Percentiles rank a stretch among this genome's conserved stretches.
These are phyloP conservation scores for Daphoenositta chrysoptera DNA, from an alignment of 2,113 vertebrate genomes.

Conservation along the genomic window DNA sequence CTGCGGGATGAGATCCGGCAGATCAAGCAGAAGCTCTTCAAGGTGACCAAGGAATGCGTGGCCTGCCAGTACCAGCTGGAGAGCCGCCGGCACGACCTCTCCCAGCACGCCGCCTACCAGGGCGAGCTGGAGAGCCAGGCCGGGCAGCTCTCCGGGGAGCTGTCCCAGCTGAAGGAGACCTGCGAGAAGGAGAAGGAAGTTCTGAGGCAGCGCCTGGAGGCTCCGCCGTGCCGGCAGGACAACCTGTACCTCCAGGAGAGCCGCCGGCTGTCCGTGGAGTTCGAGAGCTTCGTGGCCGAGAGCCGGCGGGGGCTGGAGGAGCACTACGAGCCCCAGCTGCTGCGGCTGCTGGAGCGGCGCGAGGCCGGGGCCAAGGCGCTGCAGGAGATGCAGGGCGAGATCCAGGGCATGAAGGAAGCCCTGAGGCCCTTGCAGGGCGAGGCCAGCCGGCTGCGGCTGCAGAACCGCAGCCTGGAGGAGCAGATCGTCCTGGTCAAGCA, in stretches of 20 bases:
- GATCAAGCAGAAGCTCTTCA: conserved; percentile 84
- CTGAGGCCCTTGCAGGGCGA: conserved; percentile 82
- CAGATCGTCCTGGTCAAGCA: conserved; percentile 78
- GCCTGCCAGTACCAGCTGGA: conserved; percentile 82
- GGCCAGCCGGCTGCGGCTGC: conserved; percentile 75
- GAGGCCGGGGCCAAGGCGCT: conserved; percentile 76
- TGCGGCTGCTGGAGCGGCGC: conserved; percentile 82
- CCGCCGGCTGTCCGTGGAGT: conserved; percentile 78
- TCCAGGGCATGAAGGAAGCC: conserved; percentile 78
- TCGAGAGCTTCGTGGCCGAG: conserved; percentile 84
- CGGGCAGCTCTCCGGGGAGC: conserved; percentile 77
- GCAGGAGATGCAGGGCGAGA: conserved; percentile 78
- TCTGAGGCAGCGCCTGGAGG: conserved; percentile 66
- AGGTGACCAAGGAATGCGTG: conserved; percentile 82
- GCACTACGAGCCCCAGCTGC: conserved; percentile 85
- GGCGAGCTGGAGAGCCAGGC: conserved; percentile 77
- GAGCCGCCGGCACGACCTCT: conserved; percentile 76
- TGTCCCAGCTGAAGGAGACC: conserved; percentile 70
- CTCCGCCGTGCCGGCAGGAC: conserved; percentile 53
- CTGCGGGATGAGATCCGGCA: conserved; percentile 80
- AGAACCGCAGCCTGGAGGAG: conserved; percentile 84
- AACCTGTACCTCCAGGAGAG: conserved; percentile 80
- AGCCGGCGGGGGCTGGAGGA: conserved; percentile 84
- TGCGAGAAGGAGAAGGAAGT: conserved; percentile 77
- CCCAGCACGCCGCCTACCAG: conserved; percentile 69